phyloP scores from a whole-genome alignment of 2,888 invertebrate genomes.

The Euspilapteryx auroguttella region DNA sequence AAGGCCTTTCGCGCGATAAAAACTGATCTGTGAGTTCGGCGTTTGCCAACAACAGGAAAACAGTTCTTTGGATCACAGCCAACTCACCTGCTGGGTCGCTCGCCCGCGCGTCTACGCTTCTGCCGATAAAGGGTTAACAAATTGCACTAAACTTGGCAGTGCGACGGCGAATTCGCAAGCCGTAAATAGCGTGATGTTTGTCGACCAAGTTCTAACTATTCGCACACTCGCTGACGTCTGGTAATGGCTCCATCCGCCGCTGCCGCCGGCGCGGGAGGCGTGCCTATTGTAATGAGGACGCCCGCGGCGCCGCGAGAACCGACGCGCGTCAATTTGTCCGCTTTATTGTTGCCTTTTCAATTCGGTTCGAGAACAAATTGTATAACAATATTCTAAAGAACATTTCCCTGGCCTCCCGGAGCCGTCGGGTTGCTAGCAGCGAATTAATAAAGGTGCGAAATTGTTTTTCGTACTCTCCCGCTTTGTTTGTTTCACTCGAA shows the following conservation, averaged over 20 bases:
- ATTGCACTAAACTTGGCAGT: conserved; percentile 46
- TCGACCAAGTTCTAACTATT: conserved; percentile 48
- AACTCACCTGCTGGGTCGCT: conserved; percentile 32
- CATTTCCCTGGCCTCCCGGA: conserved; percentile 8
- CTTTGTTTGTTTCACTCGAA: conserved; percentile 26
- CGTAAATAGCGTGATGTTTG: conserved; percentile 49
- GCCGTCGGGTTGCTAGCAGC: conserved; percentile 4
- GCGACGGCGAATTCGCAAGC: conserved; percentile 44
- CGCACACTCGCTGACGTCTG: conserved; percentile 38
- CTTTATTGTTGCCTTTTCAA: conserved; percentile 45
- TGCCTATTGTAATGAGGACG: conserved; percentile 20
- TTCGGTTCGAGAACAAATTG: conserved; percentile 37
- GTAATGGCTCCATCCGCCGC: conserved; percentile 28
- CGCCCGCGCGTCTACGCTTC: conserved; percentile 14
- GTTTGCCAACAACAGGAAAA: conserved; percentile 54
- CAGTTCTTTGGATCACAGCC: conserved; percentile 52
- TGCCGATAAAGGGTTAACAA: conserved; percentile 51
- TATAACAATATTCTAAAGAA: conserved; percentile 34
- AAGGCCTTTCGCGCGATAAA: conserved; percentile 61
- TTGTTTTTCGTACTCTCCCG: conserved; percentile 23
- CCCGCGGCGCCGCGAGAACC: conserved; percentile 17
- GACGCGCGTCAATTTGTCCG: conserved; percentile 19
- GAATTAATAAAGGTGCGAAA: conserved; percentile 11
- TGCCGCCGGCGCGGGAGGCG: conserved; percentile 14
- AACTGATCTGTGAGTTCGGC: conserved; percentile 56